Evolutionary conservation across 2,113 vertebrate genomes (phyloP), one percentile per base, ranked within the genome.

Genomic region (Atrichornis clamosus): DNA sequence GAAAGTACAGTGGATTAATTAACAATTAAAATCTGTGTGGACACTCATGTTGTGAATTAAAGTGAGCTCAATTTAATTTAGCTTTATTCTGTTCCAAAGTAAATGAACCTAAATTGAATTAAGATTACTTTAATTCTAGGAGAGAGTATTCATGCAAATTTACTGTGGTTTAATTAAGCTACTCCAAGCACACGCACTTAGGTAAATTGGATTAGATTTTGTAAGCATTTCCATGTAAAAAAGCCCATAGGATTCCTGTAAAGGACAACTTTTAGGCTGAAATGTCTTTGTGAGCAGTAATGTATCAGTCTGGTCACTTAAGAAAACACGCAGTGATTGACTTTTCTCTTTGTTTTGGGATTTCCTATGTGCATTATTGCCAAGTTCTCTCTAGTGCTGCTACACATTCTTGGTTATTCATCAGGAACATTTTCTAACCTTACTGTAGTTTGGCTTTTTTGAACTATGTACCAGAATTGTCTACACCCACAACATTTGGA

Each of bases 91-190:
- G 84, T 92, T 95, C 64, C 44, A 44, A 95, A 93, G 83, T 75
- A 93, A 95, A 92, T 75, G 47, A 95, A 78, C 33, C 20, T 56
- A 92, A 95, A 95, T 95, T 94, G 72, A 96, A 96, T 95, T 93
- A 90, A 94, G 90, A 84, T 89, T 64, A 73, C 95, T 86, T 95
- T 90, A 92, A 95, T 92, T 81, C 76, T 84, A 62, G 55, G 75
- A 84, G 46, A 83, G 63, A 78, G 24, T 73, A 68, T 76, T 90
- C 42, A 83, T 88, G 88, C 89, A 94, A 92, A 92, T 93, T 80
- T 73, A 65, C 67, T 33, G 9, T 69, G 39, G 75, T 87, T 95
- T 95, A 96, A 95, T 95, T 89, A 96, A 96, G 52, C 52, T 52
- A 52, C 84, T 63, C 44, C 35, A 81, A 89, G 52, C 56, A 86